A percentile compares a stretch with the other conserved stretches of the same genome.
These are phyloP conservation scores for Gorsachius magnificus DNA, from an alignment of 2,797 vertebrate species.

Conservation along the genomic window DNA sequence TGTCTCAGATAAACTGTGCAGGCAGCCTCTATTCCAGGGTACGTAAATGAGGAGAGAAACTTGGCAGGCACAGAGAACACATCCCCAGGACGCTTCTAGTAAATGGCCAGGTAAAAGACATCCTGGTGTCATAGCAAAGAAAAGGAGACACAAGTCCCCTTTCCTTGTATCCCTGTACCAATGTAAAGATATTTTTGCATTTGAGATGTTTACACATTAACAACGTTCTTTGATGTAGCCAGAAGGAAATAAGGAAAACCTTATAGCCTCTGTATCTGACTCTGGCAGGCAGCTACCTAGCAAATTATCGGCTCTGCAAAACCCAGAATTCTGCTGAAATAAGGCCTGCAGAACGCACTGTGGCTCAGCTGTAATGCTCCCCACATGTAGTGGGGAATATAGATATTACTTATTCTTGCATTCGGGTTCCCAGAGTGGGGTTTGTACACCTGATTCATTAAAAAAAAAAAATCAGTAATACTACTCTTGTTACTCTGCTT, in stretches of 20 bases:
- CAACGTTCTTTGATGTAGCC: not conserved
- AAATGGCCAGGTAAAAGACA: not conserved
- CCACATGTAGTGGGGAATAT: not conserved
- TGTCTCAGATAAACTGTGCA: not conserved
- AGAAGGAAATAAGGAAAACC: not conserved
- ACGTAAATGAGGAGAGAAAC: not conserved
- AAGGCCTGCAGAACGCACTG: not conserved
- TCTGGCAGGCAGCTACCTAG: not conserved
- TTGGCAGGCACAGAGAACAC: not conserved
- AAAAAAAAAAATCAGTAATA: not conserved
- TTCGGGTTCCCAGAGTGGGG: not conserved
- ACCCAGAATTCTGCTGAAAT: not conserved
- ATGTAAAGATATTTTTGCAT: not conserved
- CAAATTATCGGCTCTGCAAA: constrained; percentile 4
- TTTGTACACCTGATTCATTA: not conserved
- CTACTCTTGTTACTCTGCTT: not conserved
- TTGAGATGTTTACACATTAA: not conserved
- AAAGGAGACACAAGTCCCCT: not conserved
- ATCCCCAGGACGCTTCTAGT: not conserved
- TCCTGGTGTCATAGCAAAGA: not conserved
- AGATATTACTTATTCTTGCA: not conserved
- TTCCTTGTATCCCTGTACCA: not conserved
- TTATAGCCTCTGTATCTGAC: not conserved
- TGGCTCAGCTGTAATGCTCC: not conserved
- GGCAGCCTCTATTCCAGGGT: not conserved